Evolutionary conservation across 1,140 invertebrate species (phyloP), one percentile per base, ranked within the genome.

Genomic region (Apis cerana): DNA sequence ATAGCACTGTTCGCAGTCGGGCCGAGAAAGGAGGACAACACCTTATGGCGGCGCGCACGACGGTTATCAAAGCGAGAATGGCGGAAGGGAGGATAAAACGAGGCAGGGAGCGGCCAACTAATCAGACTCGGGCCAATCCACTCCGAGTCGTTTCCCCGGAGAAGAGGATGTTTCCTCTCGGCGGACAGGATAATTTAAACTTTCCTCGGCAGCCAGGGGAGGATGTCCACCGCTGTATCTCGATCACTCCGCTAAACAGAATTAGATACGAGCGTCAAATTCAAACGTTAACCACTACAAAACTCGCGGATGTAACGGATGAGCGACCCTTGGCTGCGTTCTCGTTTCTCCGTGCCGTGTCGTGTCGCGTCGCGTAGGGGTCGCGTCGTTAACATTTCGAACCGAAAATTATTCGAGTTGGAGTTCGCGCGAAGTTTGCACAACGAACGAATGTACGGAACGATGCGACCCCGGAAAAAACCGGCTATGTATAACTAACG

Each of bases 111-210:
- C 88, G 83, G 88, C 90, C 86, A 93, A 93, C 92, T 93, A 93
- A 93, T 93, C 92, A 93, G 92, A 92, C 92, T 92, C 90, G 85
- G 88, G 33, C 5, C 33, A 43, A 43, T 43, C 90, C 92, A 93
- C 92, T 93, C 88, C 92, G 65, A 87, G 85, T 81, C 85, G 85
- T 83, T 89, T 80, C 69, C 90, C 85, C 87, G 74, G 69, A 85
- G 27, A 80, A 88, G 91, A 89, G 81, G 59, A 86, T 43, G 76
- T 79, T 74, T 83, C 76, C 89, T 90, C 90, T 90, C 91, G 69
- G 81, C 80, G 89, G 91, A 91, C 92, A 92, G 88, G 91, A 93
- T 92, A 92, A 93, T 93, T 93, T 92, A 92, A 93, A 93, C 91
- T 93, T 93, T 92, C 86, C 85, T 86, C 71, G 33, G 33, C 33